Evolutionary conservation across 2,888 invertebrate species (phyloP).

Genomic region (Hypsopygia costalis): DNA sequence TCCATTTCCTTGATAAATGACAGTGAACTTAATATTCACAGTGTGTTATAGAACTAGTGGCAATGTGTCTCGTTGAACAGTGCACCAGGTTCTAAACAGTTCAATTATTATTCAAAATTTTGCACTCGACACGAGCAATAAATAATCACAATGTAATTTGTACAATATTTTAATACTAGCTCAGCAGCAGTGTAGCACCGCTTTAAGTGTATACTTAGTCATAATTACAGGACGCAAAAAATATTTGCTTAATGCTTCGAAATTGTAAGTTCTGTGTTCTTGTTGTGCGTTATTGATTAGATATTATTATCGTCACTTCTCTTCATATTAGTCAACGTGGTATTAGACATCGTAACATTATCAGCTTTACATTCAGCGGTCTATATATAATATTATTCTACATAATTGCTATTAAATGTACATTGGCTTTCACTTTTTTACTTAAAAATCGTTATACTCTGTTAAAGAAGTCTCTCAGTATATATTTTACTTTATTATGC

Average conservation of each 20-base stretch:
- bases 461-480: too few species aligned
- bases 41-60: conserved; percentile 15
- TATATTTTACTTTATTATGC: too few species aligned
- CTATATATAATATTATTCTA: too few species aligned
- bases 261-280: conserved; percentile 49
- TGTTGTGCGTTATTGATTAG: conserved; percentile 16
- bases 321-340: too few species aligned
- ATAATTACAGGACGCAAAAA: conserved; percentile 29
- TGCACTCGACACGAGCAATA: conserved; percentile 70
- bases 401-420: too few species aligned
- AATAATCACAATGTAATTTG: conserved; percentile 73
- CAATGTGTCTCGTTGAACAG: conserved; percentile 49
- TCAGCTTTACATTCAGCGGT: too few species aligned
- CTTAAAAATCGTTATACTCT: too few species aligned
- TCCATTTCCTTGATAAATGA: conserved; percentile 8
- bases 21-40: conserved; percentile 7
- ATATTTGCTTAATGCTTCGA: conserved; percentile 53
- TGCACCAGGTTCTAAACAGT: conserved; percentile 68
- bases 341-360: too few species aligned
- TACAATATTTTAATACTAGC: conserved; percentile 48
- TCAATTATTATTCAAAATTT: conserved; percentile 59
- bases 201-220: conserved; percentile 52
- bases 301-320: too few species aligned
- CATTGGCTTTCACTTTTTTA: too few species aligned
- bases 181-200: conserved; percentile 56